Evolutionary conservation across 2,888 invertebrate species (phyloP).

Genomic region (Cataglyphis altisquamis): DNA sequence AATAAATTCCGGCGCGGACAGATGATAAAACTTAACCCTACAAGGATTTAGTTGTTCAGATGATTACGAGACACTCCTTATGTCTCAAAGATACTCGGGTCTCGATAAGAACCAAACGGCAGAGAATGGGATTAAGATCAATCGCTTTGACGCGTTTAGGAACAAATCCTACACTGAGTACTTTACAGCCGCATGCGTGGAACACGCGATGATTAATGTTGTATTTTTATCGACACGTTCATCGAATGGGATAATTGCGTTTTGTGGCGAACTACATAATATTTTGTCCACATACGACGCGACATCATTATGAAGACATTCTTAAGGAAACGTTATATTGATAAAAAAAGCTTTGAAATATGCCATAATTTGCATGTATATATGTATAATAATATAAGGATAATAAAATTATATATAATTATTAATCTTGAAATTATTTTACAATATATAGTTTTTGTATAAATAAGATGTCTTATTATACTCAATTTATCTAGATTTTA

Average conservation of each 20-base stretch:
- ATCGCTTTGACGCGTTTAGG: constrained; percentile 66
- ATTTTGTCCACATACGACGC: constrained; percentile 27
- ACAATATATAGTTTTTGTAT: not conserved
- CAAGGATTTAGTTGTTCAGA: constrained; percentile 66
- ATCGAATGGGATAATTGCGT: constrained; percentile 66
- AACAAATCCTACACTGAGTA: constrained; percentile 58
- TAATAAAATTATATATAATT: not conserved
- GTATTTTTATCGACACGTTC: constrained; percentile 65
- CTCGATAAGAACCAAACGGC: constrained; percentile 62
- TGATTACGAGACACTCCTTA: constrained; percentile 47
- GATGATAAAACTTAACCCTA: constrained; percentile 34
- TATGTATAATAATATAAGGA: not conserved
- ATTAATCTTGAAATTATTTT: not conserved
- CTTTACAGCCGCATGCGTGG: not conserved
- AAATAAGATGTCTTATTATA: constrained; percentile 8
- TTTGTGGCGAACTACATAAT: constrained; percentile 26
- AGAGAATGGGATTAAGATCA: constrained; percentile 73
- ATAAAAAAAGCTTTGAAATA: constrained; percentile 41
- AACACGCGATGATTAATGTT: constrained; percentile 70
- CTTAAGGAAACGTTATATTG: constrained; percentile 39
- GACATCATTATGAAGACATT: constrained; percentile 49
- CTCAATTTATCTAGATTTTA: not conserved
- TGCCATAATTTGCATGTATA: not conserved
- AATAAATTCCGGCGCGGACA: constrained; percentile 16
- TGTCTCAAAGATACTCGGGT: constrained; percentile 55